These are phyloP conservation scores for Ormia ochracea DNA, from an alignment of 2,888 invertebrate genomes.

Conservation along the genomic window DNA sequence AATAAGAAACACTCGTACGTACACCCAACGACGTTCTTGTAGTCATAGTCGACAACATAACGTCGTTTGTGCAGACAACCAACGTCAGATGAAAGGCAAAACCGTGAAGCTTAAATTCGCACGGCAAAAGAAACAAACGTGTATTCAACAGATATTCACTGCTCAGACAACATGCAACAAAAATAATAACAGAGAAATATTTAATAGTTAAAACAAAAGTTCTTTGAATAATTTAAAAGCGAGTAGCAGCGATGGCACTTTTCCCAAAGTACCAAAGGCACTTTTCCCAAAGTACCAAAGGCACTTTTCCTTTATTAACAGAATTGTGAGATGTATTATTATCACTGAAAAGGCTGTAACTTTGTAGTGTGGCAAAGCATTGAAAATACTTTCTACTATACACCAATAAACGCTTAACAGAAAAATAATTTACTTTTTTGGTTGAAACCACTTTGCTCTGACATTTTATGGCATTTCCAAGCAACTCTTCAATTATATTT, in stretches of 20 bases:
- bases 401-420: too few species aligned
- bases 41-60: conserved; percentile 21
- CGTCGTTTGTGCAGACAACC: conserved; percentile 16
- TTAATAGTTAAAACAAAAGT: conserved; percentile 47
- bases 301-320: not conserved
- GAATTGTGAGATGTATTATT: too few species aligned
- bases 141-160: conserved; percentile 44
- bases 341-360: too few species aligned
- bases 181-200: conserved; percentile 18
- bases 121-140: conserved; percentile 51
- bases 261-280: not conserved
- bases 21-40: conserved; percentile 46
- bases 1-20: conserved; percentile 3
- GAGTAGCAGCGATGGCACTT: conserved; percentile 3
- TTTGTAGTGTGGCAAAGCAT: too few species aligned
- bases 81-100: conserved; percentile 31
- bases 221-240: conserved; percentile 31
- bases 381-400: too few species aligned
- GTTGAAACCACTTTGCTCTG: too few species aligned
- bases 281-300: not conserved
- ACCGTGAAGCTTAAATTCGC: conserved; percentile 30
- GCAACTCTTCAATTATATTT: too few species aligned
- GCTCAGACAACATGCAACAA: conserved; percentile 16
- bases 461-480: too few species aligned
- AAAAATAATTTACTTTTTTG: too few species aligned